These are phyloP conservation scores for Sisyra nigra DNA, from an alignment of 2,888 invertebrate genomes.

Conservation along the genomic window DNA sequence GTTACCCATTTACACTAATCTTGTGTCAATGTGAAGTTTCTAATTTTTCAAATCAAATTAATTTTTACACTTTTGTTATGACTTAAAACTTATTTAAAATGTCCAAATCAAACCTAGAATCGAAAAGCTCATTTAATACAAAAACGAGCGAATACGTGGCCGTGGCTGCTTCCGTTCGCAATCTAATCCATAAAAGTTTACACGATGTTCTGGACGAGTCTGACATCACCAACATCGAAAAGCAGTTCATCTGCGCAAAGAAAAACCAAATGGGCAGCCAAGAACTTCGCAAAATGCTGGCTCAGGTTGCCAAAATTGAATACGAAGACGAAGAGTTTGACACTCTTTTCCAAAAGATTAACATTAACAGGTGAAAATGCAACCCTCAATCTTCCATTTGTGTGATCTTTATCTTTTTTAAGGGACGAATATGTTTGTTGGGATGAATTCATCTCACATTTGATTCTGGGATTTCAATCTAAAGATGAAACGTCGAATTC, in stretches of 20 bases:
- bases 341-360: conserved; percentile 43
- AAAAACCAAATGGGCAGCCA: conserved; percentile 27
- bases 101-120: background rate
- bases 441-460: conserved; percentile 65
- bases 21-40: no score
- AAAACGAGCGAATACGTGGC: background rate
- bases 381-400: no score
- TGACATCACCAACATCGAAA: conserved; percentile 31
- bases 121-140: background rate
- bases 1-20: no score
- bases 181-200: conserved; percentile 22
- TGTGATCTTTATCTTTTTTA: no score
- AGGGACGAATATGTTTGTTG: conserved; percentile 40
- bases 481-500: conserved; percentile 45
- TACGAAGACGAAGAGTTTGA: conserved; percentile 41
- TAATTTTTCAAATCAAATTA: no score
- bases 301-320: conserved; percentile 29
- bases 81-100: background rate
- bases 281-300: conserved; percentile 28
- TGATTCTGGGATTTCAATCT: conserved; percentile 54
- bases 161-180: background rate
- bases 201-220: conserved; percentile 29
- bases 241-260: conserved; percentile 29
- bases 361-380: conserved; percentile 19
- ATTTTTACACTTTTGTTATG: no score